Base-by-base conservation (phyloP, 2,888 invertebrate genomes). In the Galerucella nymphaeae region DNA sequence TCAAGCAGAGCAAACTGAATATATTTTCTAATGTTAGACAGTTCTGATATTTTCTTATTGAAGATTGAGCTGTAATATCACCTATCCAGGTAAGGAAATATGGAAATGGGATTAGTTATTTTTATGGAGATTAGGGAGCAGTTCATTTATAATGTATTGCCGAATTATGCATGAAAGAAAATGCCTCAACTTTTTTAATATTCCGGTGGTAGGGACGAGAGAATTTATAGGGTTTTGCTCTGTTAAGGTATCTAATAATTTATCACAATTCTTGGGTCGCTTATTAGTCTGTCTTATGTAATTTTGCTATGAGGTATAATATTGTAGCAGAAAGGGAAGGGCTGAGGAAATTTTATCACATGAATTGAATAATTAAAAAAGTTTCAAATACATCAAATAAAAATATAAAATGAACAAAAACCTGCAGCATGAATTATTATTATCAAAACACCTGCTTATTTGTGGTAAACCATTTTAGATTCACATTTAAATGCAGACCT, bases 21-120 rank as follows among this genome's bases (percentile, higher is more conserved):
- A 79, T 79, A 79, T 79, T 77, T 74, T 70, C 63, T 71, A 76
- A 76, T 76, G 77, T 80, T 79, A 76, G 75, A 70, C 78, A 76
- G 74, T 78, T 75, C 73, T 76, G 67, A 75, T 77, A 76, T 72
- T 79, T 76, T 74, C 73, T 55, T 63, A 73, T 67, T 68, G 75
- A 70, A 79, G 78, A 81, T 81, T 80, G 76, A 81, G 80, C 76
- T 76, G 76, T 81, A 77, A 73, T 74, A 65, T 77, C 79, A 81
- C 77, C 78, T 79, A 78, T 74, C 75, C 72, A 74, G 68, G 76
- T 71, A 66, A 76, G 76, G 73, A 80, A 79, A 80, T 77, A 75
- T 71, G 73, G 68, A 72, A 65, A 59, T 45, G 63, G 70, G 55
- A 68, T 71, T 73, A 73, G 59, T 65, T 48, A 66, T 70, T 62